Evolutionary conservation across 30 jellyfish, hydroid and myxozoan genomes (phyloP), one percentile per base, ranked within the genome.

Genomic region (Catostylus mosaicus): DNA sequence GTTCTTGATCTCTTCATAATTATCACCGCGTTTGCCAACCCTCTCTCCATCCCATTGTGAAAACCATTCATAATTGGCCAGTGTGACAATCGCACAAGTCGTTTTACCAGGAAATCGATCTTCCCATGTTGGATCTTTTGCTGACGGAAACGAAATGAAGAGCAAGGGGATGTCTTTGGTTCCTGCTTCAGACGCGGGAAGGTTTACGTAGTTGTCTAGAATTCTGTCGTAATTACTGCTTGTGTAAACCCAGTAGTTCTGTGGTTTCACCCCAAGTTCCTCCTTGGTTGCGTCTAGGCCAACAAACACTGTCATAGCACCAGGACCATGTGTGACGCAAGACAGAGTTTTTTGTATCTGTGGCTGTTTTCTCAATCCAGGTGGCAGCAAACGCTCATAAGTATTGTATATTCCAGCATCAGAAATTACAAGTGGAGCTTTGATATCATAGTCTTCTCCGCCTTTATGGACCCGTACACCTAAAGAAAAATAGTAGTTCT

Each of bases 61-160:
- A 52, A 92, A 92, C 98, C 98, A 92, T 30, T 92, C 88, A 67
- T 90, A 92, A 79, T 87, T 81, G 74, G 77, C 98, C 23, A 92
- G 84, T 50, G 97, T 92, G 23, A 92, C 88, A 73, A 92, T 87
- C 18, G 97, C 91, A 80, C 98, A 92, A 14, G 96, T 92, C 27
- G 98, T 67, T 63, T 92, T 92, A 12, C 97, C 97, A 5, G 98
- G 98, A 71, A 51, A 87, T 16, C 98, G 90, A 29, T 74, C 82
- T 48, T 87, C 88, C 98, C 98, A 92, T 1, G 92, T 82, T n/a
- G 98, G 96, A 75, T 92, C 98, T 71, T 92, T 92, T 29, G 98
- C 48, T 19, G 98, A 92, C n/a, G 98, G 98, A 61, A 92, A 92
- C 12, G 98, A 92, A 48, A 92, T 82, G 67, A 92, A 92, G 68